Percentiles rank a stretch among this genome's conserved stretches.
phyloP scores from a whole-genome alignment of 1,140 invertebrate species.

The Triops longicaudatus region DNA sequence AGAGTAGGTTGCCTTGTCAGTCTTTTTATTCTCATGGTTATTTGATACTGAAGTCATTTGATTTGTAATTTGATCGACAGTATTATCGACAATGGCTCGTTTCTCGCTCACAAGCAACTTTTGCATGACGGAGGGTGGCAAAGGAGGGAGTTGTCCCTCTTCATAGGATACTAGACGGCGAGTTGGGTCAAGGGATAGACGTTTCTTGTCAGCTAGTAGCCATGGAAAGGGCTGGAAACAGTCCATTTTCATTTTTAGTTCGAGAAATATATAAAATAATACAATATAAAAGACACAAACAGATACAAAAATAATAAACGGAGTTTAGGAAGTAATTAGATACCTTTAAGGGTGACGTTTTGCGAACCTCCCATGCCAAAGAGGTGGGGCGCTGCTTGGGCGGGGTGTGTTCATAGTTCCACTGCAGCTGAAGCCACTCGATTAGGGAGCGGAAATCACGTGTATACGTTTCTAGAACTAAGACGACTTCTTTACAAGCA shows the following conservation, averaged over 20 bases:
- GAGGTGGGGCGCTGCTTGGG: constrained; percentile 73
- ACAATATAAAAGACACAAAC: too few relatives aligned
- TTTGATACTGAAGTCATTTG: not conserved
- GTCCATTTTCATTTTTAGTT: not conserved
- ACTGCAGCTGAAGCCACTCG: constrained; percentile 84
- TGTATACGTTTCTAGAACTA: constrained; percentile 87
- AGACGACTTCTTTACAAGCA: constrained; percentile 72
- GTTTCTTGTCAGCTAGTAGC: constrained; percentile 8
- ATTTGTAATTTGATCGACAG: not conserved
- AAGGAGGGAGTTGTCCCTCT: constrained; percentile 6
- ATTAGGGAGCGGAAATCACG: constrained; percentile 86
- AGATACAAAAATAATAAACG: too few relatives aligned
- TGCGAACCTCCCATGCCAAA: constrained; percentile 87
- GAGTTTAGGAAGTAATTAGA: too few relatives aligned
- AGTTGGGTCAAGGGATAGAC: not conserved
- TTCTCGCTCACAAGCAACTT: not conserved
- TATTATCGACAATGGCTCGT: not conserved
- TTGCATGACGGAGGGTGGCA: not conserved
- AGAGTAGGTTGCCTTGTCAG: not conserved
- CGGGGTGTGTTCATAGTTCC: constrained; percentile 84
- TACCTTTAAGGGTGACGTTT: constrained; percentile 67
- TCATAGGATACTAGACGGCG: constrained; percentile 20
- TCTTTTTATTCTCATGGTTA: not conserved
- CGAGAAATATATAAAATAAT: not conserved
- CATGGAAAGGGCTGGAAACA: constrained; percentile 16